phyloP scores from a whole-genome alignment of 2,113 vertebrate genomes.

The Nerophis lumbriciformis region DNA sequence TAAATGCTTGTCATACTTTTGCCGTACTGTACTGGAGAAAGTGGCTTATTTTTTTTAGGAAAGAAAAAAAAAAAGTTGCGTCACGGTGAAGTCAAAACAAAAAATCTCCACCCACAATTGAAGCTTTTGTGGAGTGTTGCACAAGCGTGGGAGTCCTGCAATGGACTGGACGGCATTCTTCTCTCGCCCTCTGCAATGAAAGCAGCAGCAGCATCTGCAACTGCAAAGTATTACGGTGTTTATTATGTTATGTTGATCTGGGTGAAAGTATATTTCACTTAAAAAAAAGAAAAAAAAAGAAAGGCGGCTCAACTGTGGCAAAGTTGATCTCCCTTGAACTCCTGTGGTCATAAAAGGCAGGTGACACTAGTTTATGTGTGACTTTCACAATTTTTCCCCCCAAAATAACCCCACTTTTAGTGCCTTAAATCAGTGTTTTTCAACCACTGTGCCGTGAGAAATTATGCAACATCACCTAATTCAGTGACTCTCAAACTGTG shows the following conservation, averaged over 20 bases:
- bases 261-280: too few species aligned
- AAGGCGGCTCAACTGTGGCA: background rate
- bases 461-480: too few species aligned
- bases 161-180: background rate
- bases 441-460: too few species aligned
- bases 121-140: constrained; percentile 31
- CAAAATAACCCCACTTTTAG: too few species aligned
- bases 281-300: too few species aligned
- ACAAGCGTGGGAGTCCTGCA: constrained; percentile 8
- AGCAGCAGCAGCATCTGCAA: background rate
- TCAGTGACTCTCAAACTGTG: too few species aligned
- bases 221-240: too few species aligned
- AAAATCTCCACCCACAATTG: constrained; percentile 43
- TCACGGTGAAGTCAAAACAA: constrained; percentile 40
- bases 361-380: background rate
- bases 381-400: too few species aligned
- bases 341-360: background rate
- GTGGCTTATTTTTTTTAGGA: constrained; percentile 28
- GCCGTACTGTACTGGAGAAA: constrained; percentile 30
- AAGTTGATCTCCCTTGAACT: background rate
- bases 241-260: too few species aligned
- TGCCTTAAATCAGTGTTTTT: too few species aligned
- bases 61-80: constrained; percentile 25
- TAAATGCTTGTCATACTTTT: constrained; percentile 21
- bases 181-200: background rate